Percentiles rank a stretch among this genome's conserved stretches.
Evolutionary conservation across 2,888 invertebrate genomes (phyloP).

Genomic region (Cistogaster globosa): DNA sequence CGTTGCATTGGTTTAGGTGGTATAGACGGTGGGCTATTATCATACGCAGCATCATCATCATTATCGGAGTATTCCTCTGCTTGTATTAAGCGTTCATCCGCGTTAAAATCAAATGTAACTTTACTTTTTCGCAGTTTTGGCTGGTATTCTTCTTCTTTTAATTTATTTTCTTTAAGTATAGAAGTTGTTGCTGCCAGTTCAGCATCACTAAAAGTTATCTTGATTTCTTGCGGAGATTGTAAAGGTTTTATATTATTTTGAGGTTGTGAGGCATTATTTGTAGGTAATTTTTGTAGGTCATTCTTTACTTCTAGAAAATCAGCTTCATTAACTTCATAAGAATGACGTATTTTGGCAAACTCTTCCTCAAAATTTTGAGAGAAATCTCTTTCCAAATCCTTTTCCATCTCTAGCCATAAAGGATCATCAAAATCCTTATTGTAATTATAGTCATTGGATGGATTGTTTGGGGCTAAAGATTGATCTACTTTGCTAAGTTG

Average conservation of each 20-base stretch:
- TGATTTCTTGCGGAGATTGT: slow-evolving; percentile 36
- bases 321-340: slow-evolving; percentile 77
- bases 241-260: slow-evolving; percentile 64
- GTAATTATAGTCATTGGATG: background rate
- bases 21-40: slow-evolving; percentile 30
- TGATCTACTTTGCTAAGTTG: slow-evolving; percentile 27
- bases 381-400: slow-evolving; percentile 65
- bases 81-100: slow-evolving; percentile 72
- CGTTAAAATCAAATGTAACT: slow-evolving; percentile 78
- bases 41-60: slow-evolving; percentile 51
- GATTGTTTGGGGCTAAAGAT: slow-evolving; percentile 7
- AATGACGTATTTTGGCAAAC: slow-evolving; percentile 76
- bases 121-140: slow-evolving; percentile 73
- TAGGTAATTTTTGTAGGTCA: slow-evolving; percentile 31
- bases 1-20: slow-evolving; percentile 74
- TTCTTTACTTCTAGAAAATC: slow-evolving; percentile 75
- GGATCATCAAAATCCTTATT: slow-evolving; percentile 27
- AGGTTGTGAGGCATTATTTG: slow-evolving; percentile 56
- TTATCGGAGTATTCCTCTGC: slow-evolving; percentile 48
- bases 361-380: slow-evolving; percentile 73
- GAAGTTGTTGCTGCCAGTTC: slow-evolving; percentile 32
- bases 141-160: slow-evolving; percentile 60
- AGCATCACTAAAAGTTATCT: slow-evolving; percentile 40
- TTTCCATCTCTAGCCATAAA: slow-evolving; percentile 73
- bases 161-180: slow-evolving; percentile 50